Evolutionary conservation across 2,888 invertebrate species (phyloP), one percentile per base, ranked within the genome.

Genomic region (Geophilus truncorum): DNA sequence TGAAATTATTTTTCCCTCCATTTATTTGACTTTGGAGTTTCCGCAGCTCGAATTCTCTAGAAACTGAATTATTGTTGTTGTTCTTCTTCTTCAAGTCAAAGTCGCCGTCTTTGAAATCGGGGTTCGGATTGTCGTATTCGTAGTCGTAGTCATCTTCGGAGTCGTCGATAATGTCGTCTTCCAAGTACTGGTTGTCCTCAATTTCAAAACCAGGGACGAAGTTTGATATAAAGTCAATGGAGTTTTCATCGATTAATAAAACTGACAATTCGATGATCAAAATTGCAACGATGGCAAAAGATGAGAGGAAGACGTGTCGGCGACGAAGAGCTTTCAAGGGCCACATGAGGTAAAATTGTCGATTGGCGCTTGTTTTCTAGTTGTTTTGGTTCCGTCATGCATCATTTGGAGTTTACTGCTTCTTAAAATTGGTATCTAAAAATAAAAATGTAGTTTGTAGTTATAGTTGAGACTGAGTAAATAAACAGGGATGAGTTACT

Each of bases 41-140:
- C 5, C 36, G 77, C 5, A 34, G 10, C 21, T 36, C 36, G n/a
- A n/a, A n/a, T n/a, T n/a, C 75, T 25, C 28, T 28, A 9, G 23
- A 1, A 12, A 70, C 2, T 4, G 70, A 23, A 70, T 70, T 70
- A 18, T 28, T 70, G 12, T 70, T 7, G 28, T 12, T 77, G 81
- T 40, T 80, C 18, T 77, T 80, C n/a, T n/a, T n/a, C n/a, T n/a
- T n/a, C n/a, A n/a, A n/a, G 62, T 83, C 83, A 30, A 83, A 83
- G 62, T 83, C 83, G 10, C 82, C 83, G 5, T 82, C 81, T 81
- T 82, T 82, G 36, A 83, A 83, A 62, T 77, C 30, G 0, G 81
- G 78, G n/a, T 77, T 57, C 34, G 76, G 80, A n/a, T 80, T 77
- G 23, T 82, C 80, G 28, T 83, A 81, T 21, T 83, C 83, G 2